Evolutionary conservation across 2,888 invertebrate species (phyloP).

Genomic region (Plemyria rubiginata): DNA sequence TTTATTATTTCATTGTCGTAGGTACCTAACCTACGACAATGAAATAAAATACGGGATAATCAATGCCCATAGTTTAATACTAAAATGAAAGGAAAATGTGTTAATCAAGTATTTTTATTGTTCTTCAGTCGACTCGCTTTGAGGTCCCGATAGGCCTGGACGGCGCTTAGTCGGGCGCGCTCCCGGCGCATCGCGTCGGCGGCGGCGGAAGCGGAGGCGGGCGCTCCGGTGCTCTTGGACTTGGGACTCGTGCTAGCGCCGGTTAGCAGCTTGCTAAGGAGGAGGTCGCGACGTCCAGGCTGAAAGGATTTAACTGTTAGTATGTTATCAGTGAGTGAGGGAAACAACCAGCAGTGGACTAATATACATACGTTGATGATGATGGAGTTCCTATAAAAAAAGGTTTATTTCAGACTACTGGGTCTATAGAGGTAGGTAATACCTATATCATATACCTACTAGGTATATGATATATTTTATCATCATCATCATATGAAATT

Average conservation of each 20-base stretch:
- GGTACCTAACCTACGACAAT: too few species aligned
- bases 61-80: neutral
- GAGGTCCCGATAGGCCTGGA: constrained; percentile 64
- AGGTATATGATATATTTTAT: too few species aligned
- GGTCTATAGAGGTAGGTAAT: too few species aligned
- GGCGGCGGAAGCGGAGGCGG: constrained; percentile 36
- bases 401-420: too few species aligned
- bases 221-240: constrained; percentile 4
- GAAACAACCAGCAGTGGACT: too few species aligned
- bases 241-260: neutral
- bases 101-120: constrained; percentile 24
- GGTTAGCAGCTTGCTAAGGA: constrained; percentile 65
- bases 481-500: too few species aligned
- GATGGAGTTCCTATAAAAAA: too few species aligned
- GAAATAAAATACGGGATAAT: too few species aligned
- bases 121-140: constrained; percentile 45
- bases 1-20: too few species aligned
- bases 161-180: constrained; percentile 57
- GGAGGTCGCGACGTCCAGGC: constrained; percentile 87
- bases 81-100: neutral
- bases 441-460: too few species aligned
- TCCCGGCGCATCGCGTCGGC: constrained; percentile 47
- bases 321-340: neutral
- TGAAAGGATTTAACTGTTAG: constrained; percentile 47
- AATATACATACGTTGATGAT: too few species aligned